A percentile compares a stretch with the other conserved stretches of the same genome.
These are phyloP conservation scores for Cerastis rubricosa DNA, from an alignment of 2,888 invertebrate species.

Conservation along the genomic window DNA sequence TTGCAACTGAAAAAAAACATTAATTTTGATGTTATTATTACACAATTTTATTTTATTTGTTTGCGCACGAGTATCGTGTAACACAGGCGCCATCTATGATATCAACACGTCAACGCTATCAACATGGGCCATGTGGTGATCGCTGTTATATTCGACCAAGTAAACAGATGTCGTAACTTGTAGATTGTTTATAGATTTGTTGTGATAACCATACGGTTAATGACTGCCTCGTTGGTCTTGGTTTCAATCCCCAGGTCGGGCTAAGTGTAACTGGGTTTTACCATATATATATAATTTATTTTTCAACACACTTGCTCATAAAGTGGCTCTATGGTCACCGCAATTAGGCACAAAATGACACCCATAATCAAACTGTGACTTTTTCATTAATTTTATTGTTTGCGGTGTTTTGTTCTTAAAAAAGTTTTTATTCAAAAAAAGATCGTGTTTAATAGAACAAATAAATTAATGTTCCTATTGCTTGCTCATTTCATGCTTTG, in stretches of 20 bases:
- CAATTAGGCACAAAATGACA: no score
- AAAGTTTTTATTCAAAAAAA: no score
- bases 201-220: not conserved
- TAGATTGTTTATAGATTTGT: not conserved
- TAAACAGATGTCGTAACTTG: conserved; percentile 38
- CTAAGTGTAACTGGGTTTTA: not conserved
- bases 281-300: no score
- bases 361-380: no score
- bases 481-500: no score
- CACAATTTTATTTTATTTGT: not conserved
- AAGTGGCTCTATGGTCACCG: no score
- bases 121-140: not conserved
- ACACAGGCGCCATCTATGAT: conserved; percentile 39
- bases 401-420: no score
- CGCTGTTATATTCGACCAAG: not conserved
- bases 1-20: not conserved
- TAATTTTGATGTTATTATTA: not conserved
- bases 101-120: conserved; percentile 4
- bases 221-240: not conserved
- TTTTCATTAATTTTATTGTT: no score
- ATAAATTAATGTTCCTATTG: no score
- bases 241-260: not conserved
- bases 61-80: not conserved
- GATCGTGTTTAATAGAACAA: no score
- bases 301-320: no score